Evolutionary conservation across 2,797 vertebrate species (phyloP).

Genomic region (Enteromius paludinosus): DNA sequence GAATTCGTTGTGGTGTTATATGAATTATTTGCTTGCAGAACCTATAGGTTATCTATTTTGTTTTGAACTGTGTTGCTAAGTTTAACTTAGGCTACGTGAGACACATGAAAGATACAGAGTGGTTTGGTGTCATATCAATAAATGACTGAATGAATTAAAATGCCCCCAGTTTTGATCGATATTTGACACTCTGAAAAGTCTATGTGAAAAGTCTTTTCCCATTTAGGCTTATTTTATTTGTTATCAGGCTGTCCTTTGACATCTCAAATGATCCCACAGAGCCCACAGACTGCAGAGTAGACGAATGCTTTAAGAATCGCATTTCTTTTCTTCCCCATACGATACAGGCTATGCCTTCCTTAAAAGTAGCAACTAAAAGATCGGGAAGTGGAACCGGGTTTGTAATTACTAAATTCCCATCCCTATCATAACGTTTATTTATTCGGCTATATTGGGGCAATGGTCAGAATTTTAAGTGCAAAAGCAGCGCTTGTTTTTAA

Average conservation of each 20-base stretch:
- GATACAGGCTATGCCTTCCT: not conserved
- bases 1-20: not conserved
- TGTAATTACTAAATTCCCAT: not conserved
- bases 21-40: not conserved
- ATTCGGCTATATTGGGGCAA: not conserved
- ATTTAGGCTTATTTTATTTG: not conserved
- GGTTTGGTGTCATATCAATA: not conserved
- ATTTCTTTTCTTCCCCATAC: not conserved
- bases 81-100: not conserved
- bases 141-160: not conserved
- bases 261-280: not conserved
- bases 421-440: not conserved
- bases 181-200: not conserved
- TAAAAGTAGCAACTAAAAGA: not conserved
- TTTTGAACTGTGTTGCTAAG: not conserved
- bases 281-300: not conserved
- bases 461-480: not conserved
- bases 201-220: not conserved
- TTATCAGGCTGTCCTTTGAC: not conserved
- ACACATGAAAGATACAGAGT: not conserved
- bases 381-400: not conserved
- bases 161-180: too few species aligned
- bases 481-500: not conserved
- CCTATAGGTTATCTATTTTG: not conserved
- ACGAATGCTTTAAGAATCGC: not conserved